A percentile compares a stretch with the other conserved stretches of the same genome.
phyloP scores from a whole-genome alignment of 2,113 vertebrate species.

The Pongo pygmaeus region DNA sequence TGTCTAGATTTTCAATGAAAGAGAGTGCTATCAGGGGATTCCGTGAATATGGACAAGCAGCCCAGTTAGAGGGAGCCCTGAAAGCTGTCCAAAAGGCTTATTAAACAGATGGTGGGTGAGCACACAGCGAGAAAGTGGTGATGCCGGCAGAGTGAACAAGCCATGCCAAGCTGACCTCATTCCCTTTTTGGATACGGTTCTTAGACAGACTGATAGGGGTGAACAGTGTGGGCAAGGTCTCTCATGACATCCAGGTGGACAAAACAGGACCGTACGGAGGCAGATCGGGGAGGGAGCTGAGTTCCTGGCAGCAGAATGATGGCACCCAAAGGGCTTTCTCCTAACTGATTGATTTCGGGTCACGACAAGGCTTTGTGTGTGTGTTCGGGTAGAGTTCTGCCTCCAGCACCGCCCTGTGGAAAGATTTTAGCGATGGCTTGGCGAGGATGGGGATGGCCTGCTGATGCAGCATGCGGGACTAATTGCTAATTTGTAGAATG shows the following conservation, averaged over 20 bases:
- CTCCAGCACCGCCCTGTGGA: not conserved
- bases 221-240: not conserved
- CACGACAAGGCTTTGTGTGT: not conserved
- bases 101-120: not conserved
- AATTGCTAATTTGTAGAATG: not conserved
- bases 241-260: not conserved
- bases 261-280: not conserved
- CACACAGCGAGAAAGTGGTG: not conserved
- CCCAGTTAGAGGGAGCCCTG: not conserved
- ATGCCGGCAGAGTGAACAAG: not conserved
- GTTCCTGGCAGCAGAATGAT: fast-evolving
- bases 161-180: fast-evolving
- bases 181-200: not conserved
- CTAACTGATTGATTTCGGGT: not conserved
- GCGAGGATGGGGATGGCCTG: not conserved
- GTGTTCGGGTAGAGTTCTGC: not conserved
- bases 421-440: not conserved
- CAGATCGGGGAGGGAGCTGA: no score
- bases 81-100: not conserved
- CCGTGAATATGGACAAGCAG: fast-evolving
- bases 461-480: not conserved
- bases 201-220: not conserved
- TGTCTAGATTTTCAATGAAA: not conserved
- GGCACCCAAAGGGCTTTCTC: not conserved
- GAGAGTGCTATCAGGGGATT: not conserved